Conservation (phyloP, 2,888 invertebrate species). For the Melieria crassipennis region DNA sequence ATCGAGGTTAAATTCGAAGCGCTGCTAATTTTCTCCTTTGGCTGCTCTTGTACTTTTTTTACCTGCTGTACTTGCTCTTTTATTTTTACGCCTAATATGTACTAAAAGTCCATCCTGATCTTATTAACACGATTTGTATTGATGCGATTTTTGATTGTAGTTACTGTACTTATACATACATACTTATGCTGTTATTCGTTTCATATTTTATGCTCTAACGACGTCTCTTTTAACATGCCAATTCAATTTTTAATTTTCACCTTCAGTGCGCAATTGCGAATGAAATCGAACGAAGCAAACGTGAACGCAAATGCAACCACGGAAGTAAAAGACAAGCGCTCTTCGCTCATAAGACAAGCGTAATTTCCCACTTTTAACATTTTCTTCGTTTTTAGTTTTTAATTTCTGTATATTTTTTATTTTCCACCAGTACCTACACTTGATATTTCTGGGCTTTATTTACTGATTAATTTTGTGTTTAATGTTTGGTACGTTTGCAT, state of each 20-base stretch:
- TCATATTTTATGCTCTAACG: slow-evolving; percentile 9
- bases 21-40: too few relatives aligned
- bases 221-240: slow-evolving; percentile 4
- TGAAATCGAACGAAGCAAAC: slow-evolving; percentile 49
- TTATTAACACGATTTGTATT: slow-evolving; percentile 8
- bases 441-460: background rate
- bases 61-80: too few relatives aligned
- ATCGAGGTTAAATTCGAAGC: too few relatives aligned
- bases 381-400: slow-evolving; percentile 32
- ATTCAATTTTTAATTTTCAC: slow-evolving; percentile 45
- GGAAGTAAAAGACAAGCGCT: slow-evolving; percentile 52
- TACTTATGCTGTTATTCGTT: background rate
- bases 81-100: too few relatives aligned
- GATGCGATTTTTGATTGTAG: background rate
- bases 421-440: slow-evolving; percentile 21
- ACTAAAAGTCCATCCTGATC: too few relatives aligned
- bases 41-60: too few relatives aligned
- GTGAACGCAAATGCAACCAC: slow-evolving; percentile 49
- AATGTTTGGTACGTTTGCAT: too few relatives aligned
- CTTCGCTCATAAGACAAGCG: slow-evolving; percentile 56
- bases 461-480: too few relatives aligned
- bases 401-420: slow-evolving; percentile 36
- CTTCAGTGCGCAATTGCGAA: slow-evolving; percentile 49
- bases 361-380: slow-evolving; percentile 48
- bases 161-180: slow-evolving; percentile 11